Base-by-base conservation (phyloP, 2,888 invertebrate species). In the Lissocephala sabroskyi region DNA sequence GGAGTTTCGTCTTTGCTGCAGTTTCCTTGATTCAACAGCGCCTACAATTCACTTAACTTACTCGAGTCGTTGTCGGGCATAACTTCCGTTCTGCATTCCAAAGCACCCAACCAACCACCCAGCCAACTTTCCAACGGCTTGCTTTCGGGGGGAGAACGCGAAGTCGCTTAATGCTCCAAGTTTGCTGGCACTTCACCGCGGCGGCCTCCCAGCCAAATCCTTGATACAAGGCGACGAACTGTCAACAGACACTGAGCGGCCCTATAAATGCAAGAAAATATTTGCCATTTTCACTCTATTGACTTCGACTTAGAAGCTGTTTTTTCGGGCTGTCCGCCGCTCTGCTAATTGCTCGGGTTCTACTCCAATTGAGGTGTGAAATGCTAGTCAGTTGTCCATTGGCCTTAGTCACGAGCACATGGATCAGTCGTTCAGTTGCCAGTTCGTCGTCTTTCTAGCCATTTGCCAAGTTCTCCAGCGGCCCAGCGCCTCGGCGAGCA, bases 11-110 rank as follows among this genome's bases (percentile, higher is more conserved):
- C n/a, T 52, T 51, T 37, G 19, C 18, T 37, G 19, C 19, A 37
- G 18, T 37, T 19, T 30, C 48, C 46, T 51, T 47, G 52, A 56
- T 54, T 46, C 68, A 65, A 52, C 70, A 57, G 74, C 68, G n/a
- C n/a, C n/a, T n/a, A n/a, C n/a, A 68, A 74, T 76, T 68, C 77
- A 68, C 68, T 74, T 76, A 68, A 76, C 70, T 76, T 65, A 68
- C 77, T 74, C 77, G 65, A 68, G 68, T 68, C 77, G 74, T 76
- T 76, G 68, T 67, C 74, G 71, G n/a, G 74, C 68, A 68, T 74
- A 74, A 65, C 68, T 74, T 74, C 68, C 68, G 56, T 59, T 55
- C 40, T 32, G 30, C 54, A 51, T 56, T 49, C 47, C 41, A 7
- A 13, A 17, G 17, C 23, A 23, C 23, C 23, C 23, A 23, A 23